Conservation (phyloP, 2,888 invertebrate species). For the Macrosiphum euphorbiae region DNA sequence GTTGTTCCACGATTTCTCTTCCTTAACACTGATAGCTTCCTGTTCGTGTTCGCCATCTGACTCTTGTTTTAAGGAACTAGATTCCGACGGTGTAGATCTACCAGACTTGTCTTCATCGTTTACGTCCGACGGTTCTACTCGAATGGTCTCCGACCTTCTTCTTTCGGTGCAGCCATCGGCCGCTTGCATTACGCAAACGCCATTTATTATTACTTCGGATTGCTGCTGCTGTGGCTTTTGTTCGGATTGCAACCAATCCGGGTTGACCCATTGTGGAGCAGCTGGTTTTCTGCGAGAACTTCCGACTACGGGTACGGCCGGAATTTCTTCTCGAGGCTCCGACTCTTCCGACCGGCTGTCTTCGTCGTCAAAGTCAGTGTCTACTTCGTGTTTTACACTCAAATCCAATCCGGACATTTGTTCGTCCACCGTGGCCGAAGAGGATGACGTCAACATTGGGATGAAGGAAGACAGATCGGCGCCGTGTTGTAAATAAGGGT, state of each 20-base stretch:
- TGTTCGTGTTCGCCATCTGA: constrained; percentile 60
- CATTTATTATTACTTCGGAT: constrained; percentile 89
- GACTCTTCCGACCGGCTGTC: constrained; percentile 70
- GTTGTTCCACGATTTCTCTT: constrained; percentile 64
- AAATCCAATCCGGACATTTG: constrained; percentile 88
- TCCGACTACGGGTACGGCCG: constrained; percentile 68
- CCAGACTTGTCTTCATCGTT: constrained; percentile 68
- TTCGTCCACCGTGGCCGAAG: constrained; percentile 73
- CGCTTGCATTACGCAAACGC: constrained; percentile 91
- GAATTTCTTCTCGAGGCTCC: constrained; percentile 67
- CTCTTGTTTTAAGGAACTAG: constrained; percentile 52
- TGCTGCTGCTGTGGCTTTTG: constrained; percentile 75
- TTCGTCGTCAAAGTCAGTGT: constrained; percentile 80
- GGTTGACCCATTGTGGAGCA: constrained; percentile 98
- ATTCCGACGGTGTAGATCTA: constrained; percentile 48
- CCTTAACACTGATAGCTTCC: constrained; percentile 57
- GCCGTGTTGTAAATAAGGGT: constrained; percentile 76
- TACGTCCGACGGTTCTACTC: constrained; percentile 83
- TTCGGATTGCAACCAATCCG: constrained; percentile 77
- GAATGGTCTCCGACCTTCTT: constrained; percentile 75
- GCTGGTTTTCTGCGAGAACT: constrained; percentile 89
- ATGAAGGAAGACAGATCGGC: constrained; percentile 74
- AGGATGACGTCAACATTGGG: constrained; percentile 73
- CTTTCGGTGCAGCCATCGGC: constrained; percentile 74
- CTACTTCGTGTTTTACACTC: constrained; percentile 80